Evolutionary conservation across 2,113 vertebrate species (phyloP), one percentile per base, ranked within the genome.

Genomic region (Nannospalax galili): DNA sequence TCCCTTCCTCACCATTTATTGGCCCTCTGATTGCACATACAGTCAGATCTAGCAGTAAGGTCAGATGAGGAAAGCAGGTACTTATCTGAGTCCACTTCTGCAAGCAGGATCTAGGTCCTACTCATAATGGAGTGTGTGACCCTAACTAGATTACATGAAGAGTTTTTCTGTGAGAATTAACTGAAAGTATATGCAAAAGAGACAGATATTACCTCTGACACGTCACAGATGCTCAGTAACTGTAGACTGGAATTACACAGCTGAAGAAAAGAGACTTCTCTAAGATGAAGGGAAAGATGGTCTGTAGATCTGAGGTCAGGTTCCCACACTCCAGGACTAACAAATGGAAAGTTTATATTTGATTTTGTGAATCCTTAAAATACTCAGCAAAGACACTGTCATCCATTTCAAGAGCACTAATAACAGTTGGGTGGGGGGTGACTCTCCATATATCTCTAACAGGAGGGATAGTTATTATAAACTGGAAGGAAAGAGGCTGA

Each of bases 311-410:
- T 52, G n/a, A 95, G 96, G 92, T 95, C 77, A 94, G 90, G 17
- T 96, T 96, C 96, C 85, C 96, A 97, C 92, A 93, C 92, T 95
- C 37, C 78, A 73, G 77, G 56, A 82, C 62, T 78, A 88, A 94
- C 88, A 96, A 90, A 73, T 64, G 92, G 52, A 72, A 94, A 72
- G 77, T 88, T 93, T 96, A 95, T 40, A 74, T 48, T 94, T 93
- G 70, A 92, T 73, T 84, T 81, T 52, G 37, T 78, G 84, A 86
- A 69, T 86, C 88, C 67, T 95, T 80, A 88, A 90, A 77, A 90
- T 92, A 85, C 72, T 93, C 81, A 74, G 56, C 77, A 82, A 67
- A 93, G 92, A 92, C 70, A 88, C 30, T 58, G 22, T 58, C 56
- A 65, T 93, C 69, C 85, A 95, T 93, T 96, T 88, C n/a, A 84